Conservation (phyloP, 2,113 vertebrate species). For the Scalopus aquaticus region DNA sequence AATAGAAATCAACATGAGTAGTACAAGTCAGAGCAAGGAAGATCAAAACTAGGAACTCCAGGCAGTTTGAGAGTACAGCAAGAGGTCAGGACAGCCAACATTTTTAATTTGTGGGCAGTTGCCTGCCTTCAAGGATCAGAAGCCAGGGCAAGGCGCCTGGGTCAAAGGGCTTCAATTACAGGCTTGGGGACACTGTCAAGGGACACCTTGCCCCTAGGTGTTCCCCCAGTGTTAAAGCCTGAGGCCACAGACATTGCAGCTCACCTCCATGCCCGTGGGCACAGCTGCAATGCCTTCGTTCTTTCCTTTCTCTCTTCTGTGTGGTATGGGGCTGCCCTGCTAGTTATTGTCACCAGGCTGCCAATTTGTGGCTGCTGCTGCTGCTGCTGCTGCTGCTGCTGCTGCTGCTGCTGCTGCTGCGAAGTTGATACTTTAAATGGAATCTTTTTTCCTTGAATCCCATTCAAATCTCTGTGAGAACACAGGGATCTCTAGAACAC, state of each 20-base stretch:
- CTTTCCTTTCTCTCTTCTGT: not conserved
- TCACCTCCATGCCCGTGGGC: not conserved
- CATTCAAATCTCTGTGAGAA: conserved; percentile 33
- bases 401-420: not conserved
- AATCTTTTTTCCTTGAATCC: not conserved
- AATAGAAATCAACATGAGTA: not conserved
- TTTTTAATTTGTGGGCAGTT: not conserved
- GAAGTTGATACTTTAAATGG: not conserved
- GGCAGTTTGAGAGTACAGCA: not conserved
- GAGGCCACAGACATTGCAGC: not conserved
- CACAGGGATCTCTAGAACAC: not conserved
- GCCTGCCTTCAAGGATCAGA: not conserved
- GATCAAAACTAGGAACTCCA: not conserved
- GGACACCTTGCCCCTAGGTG: too few relatives aligned
- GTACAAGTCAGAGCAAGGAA: not conserved
- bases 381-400: too few relatives aligned
- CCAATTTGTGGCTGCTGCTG: not conserved
- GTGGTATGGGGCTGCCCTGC: not conserved
- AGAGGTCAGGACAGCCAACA: not conserved
- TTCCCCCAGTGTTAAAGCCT: not conserved
- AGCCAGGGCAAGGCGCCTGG: not conserved
- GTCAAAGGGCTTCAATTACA: not conserved
- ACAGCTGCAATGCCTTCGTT: not conserved
- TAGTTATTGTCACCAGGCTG: not conserved
- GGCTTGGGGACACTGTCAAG: not conserved